These are phyloP conservation scores for Drosophila nigrodunni DNA, from an alignment of 1,140 invertebrate species.

Conservation along the genomic window DNA sequence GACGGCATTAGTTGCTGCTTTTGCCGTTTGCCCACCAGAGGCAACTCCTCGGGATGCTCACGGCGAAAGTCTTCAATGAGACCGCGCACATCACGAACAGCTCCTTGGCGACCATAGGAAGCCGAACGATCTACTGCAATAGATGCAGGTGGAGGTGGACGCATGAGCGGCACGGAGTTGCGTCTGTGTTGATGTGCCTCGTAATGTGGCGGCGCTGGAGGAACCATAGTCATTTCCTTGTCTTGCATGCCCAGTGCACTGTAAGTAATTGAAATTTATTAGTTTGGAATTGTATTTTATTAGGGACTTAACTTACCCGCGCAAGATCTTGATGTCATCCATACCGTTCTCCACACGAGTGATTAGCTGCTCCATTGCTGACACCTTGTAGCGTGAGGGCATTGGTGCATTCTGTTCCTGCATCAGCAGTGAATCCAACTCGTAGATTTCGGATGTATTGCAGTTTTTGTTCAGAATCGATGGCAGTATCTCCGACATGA, in stretches of 20 bases:
- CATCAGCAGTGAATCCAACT: constrained; percentile 48
- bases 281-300: not conserved
- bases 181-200: constrained; percentile 26
- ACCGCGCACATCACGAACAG: constrained; percentile 16
- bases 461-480: constrained; percentile 42
- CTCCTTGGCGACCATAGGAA: constrained; percentile 11
- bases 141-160: constrained; percentile 11
- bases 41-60: constrained; percentile 23
- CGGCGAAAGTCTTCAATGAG: constrained; percentile 3
- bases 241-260: constrained; percentile 45
- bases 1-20: constrained; percentile 11
- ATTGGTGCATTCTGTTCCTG: constrained; percentile 37
- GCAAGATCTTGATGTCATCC: constrained; percentile 36
- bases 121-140: not conserved
- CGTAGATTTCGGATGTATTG: constrained; percentile 50
- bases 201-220: constrained; percentile 10
- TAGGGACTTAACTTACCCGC: constrained; percentile 30
- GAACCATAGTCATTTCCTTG: not conserved
- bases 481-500: constrained; percentile 55
- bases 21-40: constrained; percentile 34
- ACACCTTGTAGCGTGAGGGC: not conserved
- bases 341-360: constrained; percentile 39
- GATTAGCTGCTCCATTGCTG: constrained; percentile 44
- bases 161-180: constrained; percentile 30
- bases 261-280: not conserved